phyloP scores from a whole-genome alignment of 2,113 vertebrate species.

The Odobenus rosmarus region DNA sequence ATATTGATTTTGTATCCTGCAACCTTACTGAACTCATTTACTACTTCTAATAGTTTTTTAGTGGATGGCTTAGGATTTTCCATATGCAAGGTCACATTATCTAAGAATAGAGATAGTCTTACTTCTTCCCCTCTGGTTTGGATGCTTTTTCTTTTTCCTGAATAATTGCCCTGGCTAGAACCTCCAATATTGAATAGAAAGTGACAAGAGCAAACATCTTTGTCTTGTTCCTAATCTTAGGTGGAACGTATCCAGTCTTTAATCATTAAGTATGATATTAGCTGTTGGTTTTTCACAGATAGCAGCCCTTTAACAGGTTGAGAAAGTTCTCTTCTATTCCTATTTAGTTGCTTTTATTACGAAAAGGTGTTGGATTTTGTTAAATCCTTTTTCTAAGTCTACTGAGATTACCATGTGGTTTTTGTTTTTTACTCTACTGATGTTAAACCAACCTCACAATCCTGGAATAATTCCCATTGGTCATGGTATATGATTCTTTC shows the following conservation, averaged over 20 bases:
- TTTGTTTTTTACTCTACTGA: background rate
- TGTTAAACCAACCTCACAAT: background rate
- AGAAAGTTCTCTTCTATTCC: background rate
- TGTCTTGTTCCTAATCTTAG: background rate
- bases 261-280: background rate
- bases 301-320: background rate
- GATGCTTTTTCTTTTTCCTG: background rate
- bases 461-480: background rate
- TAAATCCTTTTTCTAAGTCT: background rate
- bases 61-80: background rate
- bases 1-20: background rate
- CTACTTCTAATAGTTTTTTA: background rate
- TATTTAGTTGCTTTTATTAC: constrained; percentile 13
- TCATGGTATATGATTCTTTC: background rate
- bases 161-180: background rate
- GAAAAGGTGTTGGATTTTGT: background rate
- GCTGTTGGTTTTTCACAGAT: background rate
- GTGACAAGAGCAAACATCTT: background rate
- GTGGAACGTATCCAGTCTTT: background rate
- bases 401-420: background rate
- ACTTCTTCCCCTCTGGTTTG: background rate
- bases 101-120: background rate
- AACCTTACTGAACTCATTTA: background rate
- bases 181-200: background rate
- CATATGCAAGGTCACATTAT: background rate